Evolutionary conservation across 2,797 vertebrate species (phyloP).

Genomic region (Hydrocynus forskahlii): DNA sequence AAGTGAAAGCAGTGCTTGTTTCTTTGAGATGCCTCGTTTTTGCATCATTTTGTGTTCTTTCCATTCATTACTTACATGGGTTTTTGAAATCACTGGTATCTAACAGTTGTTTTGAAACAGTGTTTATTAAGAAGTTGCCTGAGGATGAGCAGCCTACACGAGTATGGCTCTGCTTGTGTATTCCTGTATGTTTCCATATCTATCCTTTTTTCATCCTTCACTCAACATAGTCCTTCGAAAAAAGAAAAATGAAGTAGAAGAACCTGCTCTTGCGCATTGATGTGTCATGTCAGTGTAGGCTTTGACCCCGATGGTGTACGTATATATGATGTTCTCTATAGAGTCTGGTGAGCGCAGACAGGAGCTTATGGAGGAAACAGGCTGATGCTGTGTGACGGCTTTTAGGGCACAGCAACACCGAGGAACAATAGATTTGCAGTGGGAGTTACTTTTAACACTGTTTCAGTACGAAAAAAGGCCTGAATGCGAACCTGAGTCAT

Average conservation of each 20-base stretch:
- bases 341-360: neutral
- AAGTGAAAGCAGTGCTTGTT: neutral
- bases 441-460: constrained; percentile 21
- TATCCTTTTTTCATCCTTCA: neutral
- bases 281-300: constrained; percentile 13
- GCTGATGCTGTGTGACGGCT: neutral
- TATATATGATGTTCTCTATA: neutral
- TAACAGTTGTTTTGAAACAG: neutral
- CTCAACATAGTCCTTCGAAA: neutral
- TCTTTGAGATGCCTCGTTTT: neutral
- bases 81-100: neutral
- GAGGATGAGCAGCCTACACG: neutral
- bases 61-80: neutral
- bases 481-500: neutral
- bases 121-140: neutral
- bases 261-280: neutral
- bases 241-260: neutral
- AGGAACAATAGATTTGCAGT: neutral
- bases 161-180: neutral
- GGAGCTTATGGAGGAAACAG: neutral
- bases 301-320: neutral
- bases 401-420: neutral
- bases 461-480: neutral
- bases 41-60: neutral
- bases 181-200: neutral